A percentile compares a stretch with the other conserved stretches of the same genome.
Conservation (phyloP, 2,113 vertebrate species). For the Lamprologus sp. region DNA sequence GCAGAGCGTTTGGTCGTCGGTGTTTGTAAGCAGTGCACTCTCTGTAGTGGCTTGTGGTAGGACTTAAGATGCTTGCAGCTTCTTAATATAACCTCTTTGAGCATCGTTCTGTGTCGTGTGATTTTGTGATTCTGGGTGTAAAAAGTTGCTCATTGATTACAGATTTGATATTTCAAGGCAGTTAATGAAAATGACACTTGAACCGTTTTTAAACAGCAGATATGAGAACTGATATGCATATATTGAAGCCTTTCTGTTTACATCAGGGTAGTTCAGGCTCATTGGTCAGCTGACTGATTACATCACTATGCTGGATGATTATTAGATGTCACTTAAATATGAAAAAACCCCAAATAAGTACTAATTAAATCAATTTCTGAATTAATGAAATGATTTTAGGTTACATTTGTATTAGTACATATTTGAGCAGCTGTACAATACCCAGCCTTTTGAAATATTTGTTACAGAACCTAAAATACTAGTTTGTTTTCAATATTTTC, state of each 20-base stretch:
- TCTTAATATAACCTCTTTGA: not conserved
- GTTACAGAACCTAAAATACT: not conserved
- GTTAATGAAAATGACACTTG: not conserved
- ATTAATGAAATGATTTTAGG: not conserved
- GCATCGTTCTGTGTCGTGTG: not conserved
- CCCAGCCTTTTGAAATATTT: not conserved
- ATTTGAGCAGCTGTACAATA: not conserved
- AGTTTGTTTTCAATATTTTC: not conserved
- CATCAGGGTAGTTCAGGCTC: not conserved
- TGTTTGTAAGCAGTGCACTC: not conserved
- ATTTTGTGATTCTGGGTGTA: not conserved
- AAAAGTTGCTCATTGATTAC: not conserved
- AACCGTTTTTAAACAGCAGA: not conserved
- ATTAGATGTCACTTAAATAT: not conserved
- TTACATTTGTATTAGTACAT: not conserved
- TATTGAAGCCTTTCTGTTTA: not conserved
- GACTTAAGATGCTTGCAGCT: not conserved
- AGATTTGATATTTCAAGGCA: not conserved
- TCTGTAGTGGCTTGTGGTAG: not conserved
- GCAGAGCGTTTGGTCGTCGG: not conserved
- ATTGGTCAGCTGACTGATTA: not conserved
- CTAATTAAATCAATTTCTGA: not conserved
- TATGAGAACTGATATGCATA: not conserved
- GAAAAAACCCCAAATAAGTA: not conserved
- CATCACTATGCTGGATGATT: not conserved